A percentile compares a stretch with the other conserved stretches of the same genome.
phyloP scores from a whole-genome alignment of 2,888 invertebrate genomes.

The Agonopterix alstromeriana region DNA sequence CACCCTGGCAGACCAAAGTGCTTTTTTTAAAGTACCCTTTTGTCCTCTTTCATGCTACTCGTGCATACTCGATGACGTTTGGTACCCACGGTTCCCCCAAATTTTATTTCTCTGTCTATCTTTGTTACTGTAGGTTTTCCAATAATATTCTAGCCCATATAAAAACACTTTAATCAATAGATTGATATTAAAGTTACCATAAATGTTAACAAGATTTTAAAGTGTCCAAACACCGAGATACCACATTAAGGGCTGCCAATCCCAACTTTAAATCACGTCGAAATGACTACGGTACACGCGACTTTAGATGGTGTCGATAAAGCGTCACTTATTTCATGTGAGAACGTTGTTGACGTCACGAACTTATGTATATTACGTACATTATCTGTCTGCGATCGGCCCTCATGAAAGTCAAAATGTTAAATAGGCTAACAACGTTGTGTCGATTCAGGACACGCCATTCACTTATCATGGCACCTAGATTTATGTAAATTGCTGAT shows the following conservation, averaged over 20 bases:
- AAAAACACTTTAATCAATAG: too few relatives aligned
- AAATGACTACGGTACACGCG: conserved; percentile 27
- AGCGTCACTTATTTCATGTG: conserved; percentile 29
- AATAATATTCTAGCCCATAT: too few relatives aligned
- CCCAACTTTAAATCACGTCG: conserved; percentile 11
- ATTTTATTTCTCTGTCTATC: too few relatives aligned
- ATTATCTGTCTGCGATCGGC: conserved; percentile 43
- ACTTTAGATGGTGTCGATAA: conserved; percentile 31
- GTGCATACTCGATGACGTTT: too few relatives aligned
- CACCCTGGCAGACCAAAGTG: too few relatives aligned
- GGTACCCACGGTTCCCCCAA: too few relatives aligned
- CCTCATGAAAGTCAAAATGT: conserved; percentile 45
- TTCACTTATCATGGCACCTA: conserved; percentile 27
- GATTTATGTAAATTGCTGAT: conserved; percentile 24
- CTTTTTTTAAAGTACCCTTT: too few relatives aligned
- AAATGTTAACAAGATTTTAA: not conserved
- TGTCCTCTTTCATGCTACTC: too few relatives aligned
- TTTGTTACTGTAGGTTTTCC: too few relatives aligned
- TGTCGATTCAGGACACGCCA: conserved; percentile 26
- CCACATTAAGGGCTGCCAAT: conserved; percentile 19
- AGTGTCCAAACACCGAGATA: not conserved
- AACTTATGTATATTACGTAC: conserved; percentile 18
- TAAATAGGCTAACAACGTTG: conserved; percentile 31
- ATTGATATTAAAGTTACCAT: too few relatives aligned
- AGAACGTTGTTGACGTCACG: conserved; percentile 31